These are phyloP conservation scores for Leptinotarsa defecta DNA, from an alignment of 1,140 invertebrate species.

Conservation along the genomic window DNA sequence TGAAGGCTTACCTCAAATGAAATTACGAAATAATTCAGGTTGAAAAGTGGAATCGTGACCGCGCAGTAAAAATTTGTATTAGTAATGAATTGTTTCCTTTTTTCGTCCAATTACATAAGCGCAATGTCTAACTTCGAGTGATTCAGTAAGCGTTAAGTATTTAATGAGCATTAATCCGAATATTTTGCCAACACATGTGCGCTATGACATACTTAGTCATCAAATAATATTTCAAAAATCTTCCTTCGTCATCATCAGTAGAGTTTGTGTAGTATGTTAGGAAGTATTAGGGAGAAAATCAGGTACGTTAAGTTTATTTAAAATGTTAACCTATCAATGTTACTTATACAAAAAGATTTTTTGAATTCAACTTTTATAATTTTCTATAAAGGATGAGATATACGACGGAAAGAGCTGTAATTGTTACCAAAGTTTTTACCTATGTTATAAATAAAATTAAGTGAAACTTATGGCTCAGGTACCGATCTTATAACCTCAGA, in stretches of 20 bases:
- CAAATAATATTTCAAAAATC: neutral
- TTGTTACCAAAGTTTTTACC: no score
- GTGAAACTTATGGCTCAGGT: no score
- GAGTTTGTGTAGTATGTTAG: neutral
- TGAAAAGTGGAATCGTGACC: constrained; percentile 2
- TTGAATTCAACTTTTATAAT: neutral
- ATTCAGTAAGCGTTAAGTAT: neutral
- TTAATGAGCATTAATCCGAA: neutral
- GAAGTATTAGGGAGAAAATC: neutral
- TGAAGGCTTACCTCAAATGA: no score
- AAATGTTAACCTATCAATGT: neutral
- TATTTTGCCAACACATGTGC: neutral
- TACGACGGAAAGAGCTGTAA: no score
- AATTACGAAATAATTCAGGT: neutral
- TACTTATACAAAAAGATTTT: neutral
- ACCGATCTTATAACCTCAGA: no score
- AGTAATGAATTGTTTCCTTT: constrained; percentile 7
- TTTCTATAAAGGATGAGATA: no score
- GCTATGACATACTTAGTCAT: neutral
- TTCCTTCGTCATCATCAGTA: neutral
- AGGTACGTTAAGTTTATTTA: neutral
- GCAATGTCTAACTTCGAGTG: neutral
- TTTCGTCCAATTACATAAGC: constrained; percentile 1
- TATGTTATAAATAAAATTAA: no score
- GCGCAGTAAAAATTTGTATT: neutral